Conservation (phyloP, 2,888 invertebrate genomes). For the Agrenia bidenticulata region DNA sequence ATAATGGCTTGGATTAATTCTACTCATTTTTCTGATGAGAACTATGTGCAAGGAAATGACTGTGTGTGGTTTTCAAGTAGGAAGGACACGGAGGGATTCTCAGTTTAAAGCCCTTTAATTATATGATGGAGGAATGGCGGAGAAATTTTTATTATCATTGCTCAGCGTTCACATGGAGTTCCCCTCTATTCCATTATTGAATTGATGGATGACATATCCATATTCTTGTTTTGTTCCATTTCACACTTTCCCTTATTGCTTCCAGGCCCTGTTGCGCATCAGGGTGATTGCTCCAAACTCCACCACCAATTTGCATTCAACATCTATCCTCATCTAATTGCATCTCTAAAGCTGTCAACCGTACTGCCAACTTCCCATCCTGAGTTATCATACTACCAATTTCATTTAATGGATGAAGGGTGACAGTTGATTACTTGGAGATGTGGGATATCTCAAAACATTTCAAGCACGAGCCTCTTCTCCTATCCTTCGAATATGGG, state of each 20-base stretch:
- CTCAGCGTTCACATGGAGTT: too few relatives aligned
- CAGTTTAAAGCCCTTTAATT: too few relatives aligned
- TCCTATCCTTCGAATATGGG: background rate
- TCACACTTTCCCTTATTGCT: background rate
- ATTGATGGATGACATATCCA: too few relatives aligned
- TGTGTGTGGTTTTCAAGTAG: too few relatives aligned
- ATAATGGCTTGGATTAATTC: too few relatives aligned
- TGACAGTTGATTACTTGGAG: too few relatives aligned
- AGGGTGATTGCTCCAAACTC: background rate
- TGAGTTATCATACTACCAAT: background rate
- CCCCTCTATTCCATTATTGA: too few relatives aligned
- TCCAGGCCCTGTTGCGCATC: background rate
- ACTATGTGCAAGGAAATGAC: too few relatives aligned
- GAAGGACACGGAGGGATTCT: too few relatives aligned
- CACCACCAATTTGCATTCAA: constrained; percentile 6
- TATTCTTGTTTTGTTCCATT: background rate
- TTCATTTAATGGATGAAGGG: background rate
- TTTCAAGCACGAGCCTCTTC: background rate
- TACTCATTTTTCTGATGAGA: too few relatives aligned
- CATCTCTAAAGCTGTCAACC: background rate
- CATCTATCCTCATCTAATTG: background rate
- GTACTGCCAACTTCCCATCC: background rate
- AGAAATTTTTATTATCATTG: too few relatives aligned
- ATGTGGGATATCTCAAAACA: too few relatives aligned
- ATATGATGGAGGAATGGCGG: background rate